Evolutionary conservation across 2,113 vertebrate genomes (phyloP), one percentile per base, ranked within the genome.

Genomic region (Arothron firmamentum): DNA sequence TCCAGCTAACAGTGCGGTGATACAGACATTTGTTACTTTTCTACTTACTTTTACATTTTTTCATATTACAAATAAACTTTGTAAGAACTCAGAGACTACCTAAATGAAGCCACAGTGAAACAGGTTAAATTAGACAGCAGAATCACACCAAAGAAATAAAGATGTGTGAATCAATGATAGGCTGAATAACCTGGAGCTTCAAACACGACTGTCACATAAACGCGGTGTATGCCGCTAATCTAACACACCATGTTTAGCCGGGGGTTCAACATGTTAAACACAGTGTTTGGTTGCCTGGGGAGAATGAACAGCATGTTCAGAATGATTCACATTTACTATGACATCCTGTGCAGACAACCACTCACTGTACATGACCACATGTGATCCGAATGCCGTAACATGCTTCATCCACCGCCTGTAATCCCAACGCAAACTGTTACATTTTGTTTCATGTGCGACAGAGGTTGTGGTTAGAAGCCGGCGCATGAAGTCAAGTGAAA

Each of bases 301-400:
- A 51, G 55, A 34, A 56, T 67, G 15, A 66, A 65, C 31, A 13
- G 66, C 50, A 17, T 42, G 23, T 43, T 10, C 9, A 48, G 18
- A 68, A 63, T 54, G 67, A 63, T 47, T 82, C 18, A 42, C 49
- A 64, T 51, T 68, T 21, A 34, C 6, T 17, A 34, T 52, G 25
- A 67, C 17, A 41, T 16, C 9, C 61, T 62, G 38, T 59, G 56
- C 34, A 66, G 49, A 76, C 50, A 78, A 81, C 80, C 80, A 66
- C 86, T 83, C 18, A 42, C 46, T 64, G 78, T 74, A 79, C 14
- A 9, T 62, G 65, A 20, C 68, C 62, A 45, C 38, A 21, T 48
- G n/a, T 3, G 34, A 1, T 48, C 43, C n/a, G 67, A 62, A 81
- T 77, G 49, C 84, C 80, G 82, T 76, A 86, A 55, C 17, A 21